Conservation (phyloP, 2,797 vertebrate species). For the Labroides dimidiatus region DNA sequence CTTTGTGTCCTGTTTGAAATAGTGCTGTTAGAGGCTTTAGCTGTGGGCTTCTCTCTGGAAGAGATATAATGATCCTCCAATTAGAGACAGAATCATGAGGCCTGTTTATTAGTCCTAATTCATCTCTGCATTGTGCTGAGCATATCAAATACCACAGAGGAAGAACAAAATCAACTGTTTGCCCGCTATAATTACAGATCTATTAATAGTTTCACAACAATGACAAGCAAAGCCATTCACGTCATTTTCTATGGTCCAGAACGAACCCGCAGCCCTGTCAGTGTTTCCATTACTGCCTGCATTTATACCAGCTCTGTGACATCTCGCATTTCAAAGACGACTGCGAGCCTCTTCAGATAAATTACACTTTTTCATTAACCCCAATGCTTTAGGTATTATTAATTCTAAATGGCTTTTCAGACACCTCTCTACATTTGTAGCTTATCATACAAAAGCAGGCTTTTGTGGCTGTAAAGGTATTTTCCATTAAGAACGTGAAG, state of each 20-base stretch:
- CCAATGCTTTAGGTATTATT: constrained; percentile 80
- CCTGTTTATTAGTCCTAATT: constrained; percentile 86
- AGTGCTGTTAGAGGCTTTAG: constrained; percentile 80
- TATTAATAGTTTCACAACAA: constrained; percentile 86
- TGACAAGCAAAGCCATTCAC: constrained; percentile 80
- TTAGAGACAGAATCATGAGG: constrained; percentile 82
- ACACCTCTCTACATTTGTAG: constrained; percentile 73
- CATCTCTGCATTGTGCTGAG: constrained; percentile 83
- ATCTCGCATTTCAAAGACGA: constrained; percentile 83
- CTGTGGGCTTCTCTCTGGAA: constrained; percentile 82
- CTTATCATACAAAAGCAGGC: constrained; percentile 85
- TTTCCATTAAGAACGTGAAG: constrained; percentile 67
- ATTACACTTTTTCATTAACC: constrained; percentile 83
- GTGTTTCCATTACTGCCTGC: constrained; percentile 80
- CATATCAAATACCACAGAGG: constrained; percentile 80
- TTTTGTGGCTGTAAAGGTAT: constrained; percentile 70
- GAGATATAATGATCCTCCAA: constrained; percentile 84
- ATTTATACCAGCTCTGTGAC: constrained; percentile 81
- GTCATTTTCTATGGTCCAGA: constrained; percentile 81
- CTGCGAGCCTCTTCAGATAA: constrained; percentile 81
- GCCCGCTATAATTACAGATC: constrained; percentile 82
- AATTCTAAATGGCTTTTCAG: constrained; percentile 82
- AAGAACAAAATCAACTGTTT: constrained; percentile 79
- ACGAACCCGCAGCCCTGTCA: constrained; percentile 77
- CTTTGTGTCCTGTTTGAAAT: constrained; percentile 82